Percentiles rank a stretch among this genome's conserved stretches.
Evolutionary conservation across 2,113 vertebrate genomes (phyloP).

Genomic region (Pelvicachromis taeniatus): DNA sequence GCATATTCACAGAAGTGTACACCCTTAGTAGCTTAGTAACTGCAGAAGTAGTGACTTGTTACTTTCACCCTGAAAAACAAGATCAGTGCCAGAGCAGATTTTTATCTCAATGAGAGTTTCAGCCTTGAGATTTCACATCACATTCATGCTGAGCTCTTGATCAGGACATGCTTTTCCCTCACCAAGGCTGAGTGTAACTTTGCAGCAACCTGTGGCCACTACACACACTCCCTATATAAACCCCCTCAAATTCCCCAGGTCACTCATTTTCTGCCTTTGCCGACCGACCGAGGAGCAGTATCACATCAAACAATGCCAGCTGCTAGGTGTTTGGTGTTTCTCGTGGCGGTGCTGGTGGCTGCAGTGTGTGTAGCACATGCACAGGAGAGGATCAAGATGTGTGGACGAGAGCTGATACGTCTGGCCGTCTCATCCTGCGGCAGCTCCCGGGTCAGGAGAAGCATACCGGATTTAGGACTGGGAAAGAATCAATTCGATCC

Average conservation of each 20-base stretch:
- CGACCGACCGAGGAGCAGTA: not conserved
- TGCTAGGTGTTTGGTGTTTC: constrained; percentile 29
- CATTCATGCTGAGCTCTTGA: constrained; percentile 21
- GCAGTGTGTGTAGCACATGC: not conserved
- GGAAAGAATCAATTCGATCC: not conserved
- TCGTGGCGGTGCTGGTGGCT: constrained; percentile 44
- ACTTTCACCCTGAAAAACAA: not conserved
- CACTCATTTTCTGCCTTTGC: not conserved
- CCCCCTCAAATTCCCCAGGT: not conserved
- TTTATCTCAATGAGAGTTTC: constrained; percentile 51
- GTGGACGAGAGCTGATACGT: constrained; percentile 70
- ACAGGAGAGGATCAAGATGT: constrained; percentile 69
- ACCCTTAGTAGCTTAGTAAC: too few relatives aligned
- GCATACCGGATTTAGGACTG: not conserved
- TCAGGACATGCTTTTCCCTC: constrained; percentile 69
- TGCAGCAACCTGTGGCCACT: not conserved
- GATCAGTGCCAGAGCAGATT: constrained; percentile 14
- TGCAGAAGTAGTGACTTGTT: not conserved
- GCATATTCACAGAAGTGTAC: too few relatives aligned
- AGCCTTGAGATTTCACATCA: constrained; percentile 53
- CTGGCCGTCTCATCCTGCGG: constrained; percentile 69
- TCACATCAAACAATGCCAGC: constrained; percentile 35
- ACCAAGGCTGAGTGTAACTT: constrained; percentile 59
- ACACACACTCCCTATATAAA: constrained; percentile 55
- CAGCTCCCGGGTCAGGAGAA: constrained; percentile 60